phyloP scores from a whole-genome alignment of 2,888 invertebrate genomes.

The Folsomia manolachei region DNA sequence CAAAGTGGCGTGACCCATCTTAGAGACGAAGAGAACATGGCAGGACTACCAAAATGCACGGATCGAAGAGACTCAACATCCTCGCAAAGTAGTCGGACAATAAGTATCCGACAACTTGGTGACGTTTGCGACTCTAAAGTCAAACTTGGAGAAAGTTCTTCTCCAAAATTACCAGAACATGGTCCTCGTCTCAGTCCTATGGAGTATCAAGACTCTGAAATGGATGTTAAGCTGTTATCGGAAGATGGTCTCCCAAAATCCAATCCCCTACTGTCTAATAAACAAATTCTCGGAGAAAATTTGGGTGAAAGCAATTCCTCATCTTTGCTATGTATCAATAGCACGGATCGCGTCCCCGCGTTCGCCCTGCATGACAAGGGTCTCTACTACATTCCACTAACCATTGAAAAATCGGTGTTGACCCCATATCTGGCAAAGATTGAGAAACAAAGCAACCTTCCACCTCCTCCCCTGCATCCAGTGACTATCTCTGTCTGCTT shows the following conservation, averaged over 20 bases:
- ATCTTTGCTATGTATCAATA: constrained; percentile 7
- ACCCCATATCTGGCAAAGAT: constrained; percentile 62
- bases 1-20: no score
- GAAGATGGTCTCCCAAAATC: not conserved
- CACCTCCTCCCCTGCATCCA: constrained; percentile 72
- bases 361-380: constrained; percentile 88
- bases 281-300: not conserved
- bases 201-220: no score
- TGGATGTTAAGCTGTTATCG: not conserved
- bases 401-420: constrained; percentile 71
- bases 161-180: not conserved
- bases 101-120: not conserved
- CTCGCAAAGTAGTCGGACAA: not conserved
- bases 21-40: not conserved
- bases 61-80: not conserved
- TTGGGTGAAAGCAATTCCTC: constrained; percentile 17
- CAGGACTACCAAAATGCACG: not conserved
- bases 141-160: not conserved
- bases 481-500: constrained; percentile 76
- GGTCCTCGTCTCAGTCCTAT: no score
- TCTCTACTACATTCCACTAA: constrained; percentile 81
- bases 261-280: no score
- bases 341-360: constrained; percentile 64
- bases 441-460: constrained; percentile 60
- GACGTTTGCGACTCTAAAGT: not conserved